These are phyloP conservation scores for human (Homo sapiens) DNA, from an alignment of 2,113 vertebrate species.

Conservation along the genomic window GRCh38 chr13:43115001-43115500, in stretches of 20 bases:
- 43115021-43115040: neutral
- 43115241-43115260: neutral
- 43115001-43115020: neutral
- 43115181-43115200: neutral
- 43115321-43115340: conserved; percentile 19
- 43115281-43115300: conserved; percentile 7
- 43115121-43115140: conserved; percentile 5
- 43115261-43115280: conserved; percentile 3
- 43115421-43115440: neutral
- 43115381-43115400: neutral
- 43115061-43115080: neutral
- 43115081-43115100: neutral
- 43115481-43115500: no score
- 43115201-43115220: neutral
- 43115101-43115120: neutral
- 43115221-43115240: neutral
- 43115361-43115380: conserved; percentile 6
- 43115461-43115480: neutral
- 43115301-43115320: neutral
- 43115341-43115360: neutral
- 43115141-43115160: neutral
- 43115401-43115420: neutral
- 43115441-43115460: neutral
- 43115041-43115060: neutral
- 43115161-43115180: neutral